phyloP scores from a whole-genome alignment of 1,140 invertebrate genomes.

The Drosophila gunungcola region DNA sequence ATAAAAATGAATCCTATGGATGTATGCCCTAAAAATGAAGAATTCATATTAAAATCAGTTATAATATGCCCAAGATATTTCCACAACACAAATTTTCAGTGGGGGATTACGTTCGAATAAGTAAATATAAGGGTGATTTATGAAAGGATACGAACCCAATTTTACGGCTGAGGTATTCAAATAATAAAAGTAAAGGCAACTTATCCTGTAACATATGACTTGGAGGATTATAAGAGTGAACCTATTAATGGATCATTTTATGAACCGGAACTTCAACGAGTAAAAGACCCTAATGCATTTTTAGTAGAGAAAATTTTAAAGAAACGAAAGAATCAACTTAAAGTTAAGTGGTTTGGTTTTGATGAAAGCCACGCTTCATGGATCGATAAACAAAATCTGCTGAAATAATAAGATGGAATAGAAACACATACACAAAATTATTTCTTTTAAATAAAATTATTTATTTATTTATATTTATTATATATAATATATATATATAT shows the following conservation, averaged over 20 bases:
- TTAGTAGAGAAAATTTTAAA: too few species aligned
- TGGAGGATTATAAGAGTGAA: not conserved
- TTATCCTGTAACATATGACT: not conserved
- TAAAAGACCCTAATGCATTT: too few species aligned
- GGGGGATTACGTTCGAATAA: not conserved
- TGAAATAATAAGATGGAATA: not conserved
- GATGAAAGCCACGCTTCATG: too few species aligned
- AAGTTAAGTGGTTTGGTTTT: too few species aligned
- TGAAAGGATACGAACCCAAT: too few species aligned
- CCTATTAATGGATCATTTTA: conserved; percentile 1
- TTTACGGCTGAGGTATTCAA: too few species aligned
- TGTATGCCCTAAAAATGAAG: not conserved
- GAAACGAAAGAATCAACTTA: too few species aligned
- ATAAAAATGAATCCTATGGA: not conserved
- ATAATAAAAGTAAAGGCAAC: too few species aligned
- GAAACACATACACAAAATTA: not conserved
- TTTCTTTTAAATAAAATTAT: not conserved
- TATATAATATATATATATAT: conserved; percentile 7
- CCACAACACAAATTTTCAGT: conserved; percentile 1
- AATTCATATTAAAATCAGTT: conserved; percentile 11
- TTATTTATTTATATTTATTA: not conserved
- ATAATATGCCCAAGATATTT: not conserved
- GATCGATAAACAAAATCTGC: too few species aligned
- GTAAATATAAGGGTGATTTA: too few species aligned
- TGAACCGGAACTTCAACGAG: not conserved